Conservation (phyloP, 2,113 vertebrate genomes). For the Rhodinocichla rosea region DNA sequence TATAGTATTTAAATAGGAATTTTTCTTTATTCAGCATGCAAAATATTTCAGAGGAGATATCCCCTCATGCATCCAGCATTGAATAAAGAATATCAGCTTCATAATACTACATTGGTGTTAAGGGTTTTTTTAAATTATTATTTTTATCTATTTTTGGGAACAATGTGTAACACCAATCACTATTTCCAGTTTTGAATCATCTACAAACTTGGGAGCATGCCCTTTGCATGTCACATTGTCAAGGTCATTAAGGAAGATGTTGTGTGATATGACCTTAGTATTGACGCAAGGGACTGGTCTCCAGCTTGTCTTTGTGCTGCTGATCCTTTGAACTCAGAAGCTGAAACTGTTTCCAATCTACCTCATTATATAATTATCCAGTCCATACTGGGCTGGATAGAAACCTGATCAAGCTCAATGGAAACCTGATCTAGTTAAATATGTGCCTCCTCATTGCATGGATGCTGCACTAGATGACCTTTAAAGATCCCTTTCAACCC, state of each 20-base stretch:
- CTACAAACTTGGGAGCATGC: background rate
- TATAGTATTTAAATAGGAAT: background rate
- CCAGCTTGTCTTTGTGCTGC: background rate
- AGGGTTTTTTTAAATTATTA: background rate
- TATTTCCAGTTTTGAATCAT: background rate
- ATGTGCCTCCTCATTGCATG: background rate
- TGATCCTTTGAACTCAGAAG: background rate
- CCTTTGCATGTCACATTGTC: background rate
- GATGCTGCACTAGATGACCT: background rate
- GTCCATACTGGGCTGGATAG: background rate
- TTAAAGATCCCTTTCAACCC: background rate
- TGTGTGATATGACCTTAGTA: background rate
- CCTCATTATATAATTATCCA: background rate
- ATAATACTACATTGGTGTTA: background rate
- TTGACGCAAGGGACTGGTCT: background rate
- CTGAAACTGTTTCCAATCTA: background rate
- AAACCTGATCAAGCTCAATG: background rate
- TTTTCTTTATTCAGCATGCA: background rate
- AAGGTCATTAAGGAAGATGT: background rate
- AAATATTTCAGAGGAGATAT: background rate
- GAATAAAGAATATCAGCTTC: background rate
- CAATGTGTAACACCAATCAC: background rate
- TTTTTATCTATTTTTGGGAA: background rate
- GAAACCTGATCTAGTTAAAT: background rate
- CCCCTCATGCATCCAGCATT: accelerated